These are phyloP conservation scores for Parnassius mnemosyne DNA, from an alignment of 2,888 invertebrate species.

Conservation along the genomic window DNA sequence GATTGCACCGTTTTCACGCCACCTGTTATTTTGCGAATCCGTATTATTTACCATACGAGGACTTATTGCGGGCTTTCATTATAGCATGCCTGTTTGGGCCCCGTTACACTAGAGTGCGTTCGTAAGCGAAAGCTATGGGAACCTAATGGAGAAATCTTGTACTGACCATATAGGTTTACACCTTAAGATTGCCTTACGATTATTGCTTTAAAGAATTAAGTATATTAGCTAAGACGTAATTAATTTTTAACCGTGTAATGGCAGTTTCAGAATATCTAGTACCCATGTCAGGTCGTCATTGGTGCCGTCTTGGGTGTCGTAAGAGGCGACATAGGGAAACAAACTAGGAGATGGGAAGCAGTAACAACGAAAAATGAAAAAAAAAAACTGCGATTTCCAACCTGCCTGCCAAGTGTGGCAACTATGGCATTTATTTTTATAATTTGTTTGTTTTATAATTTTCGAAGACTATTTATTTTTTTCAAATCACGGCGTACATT, in stretches of 20 bases:
- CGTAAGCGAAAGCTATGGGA: slow-evolving; percentile 53
- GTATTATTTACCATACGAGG: slow-evolving; percentile 53
- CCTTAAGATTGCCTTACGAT: slow-evolving; percentile 1
- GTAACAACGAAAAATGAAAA: no score
- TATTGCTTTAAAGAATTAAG: slow-evolving; percentile 4
- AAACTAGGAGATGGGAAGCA: no score
- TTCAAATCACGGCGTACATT: no score
- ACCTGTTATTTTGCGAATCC: slow-evolving; percentile 67
- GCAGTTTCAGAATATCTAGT: no score
- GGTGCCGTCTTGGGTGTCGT: no score
- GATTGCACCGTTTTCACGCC: slow-evolving; percentile 53
- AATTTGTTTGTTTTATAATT: no score
- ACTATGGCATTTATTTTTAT: no score
- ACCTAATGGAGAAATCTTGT: slow-evolving; percentile 41
- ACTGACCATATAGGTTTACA: slow-evolving; percentile 17
- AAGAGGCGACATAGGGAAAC: no score
- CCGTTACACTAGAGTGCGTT: slow-evolving; percentile 43
- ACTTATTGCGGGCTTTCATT: slow-evolving; percentile 40
- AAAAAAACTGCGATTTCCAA: no score
- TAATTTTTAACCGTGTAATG: slow-evolving; percentile 29
- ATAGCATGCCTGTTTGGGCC: slow-evolving; percentile 33
- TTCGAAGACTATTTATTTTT: no score
- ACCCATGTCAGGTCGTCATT: no score
- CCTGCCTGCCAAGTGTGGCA: no score
- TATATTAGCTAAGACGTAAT: neutral